These are phyloP conservation scores for Pseudopodoces humilis DNA, from an alignment of 2,113 vertebrate genomes.

Conservation along the genomic window DNA sequence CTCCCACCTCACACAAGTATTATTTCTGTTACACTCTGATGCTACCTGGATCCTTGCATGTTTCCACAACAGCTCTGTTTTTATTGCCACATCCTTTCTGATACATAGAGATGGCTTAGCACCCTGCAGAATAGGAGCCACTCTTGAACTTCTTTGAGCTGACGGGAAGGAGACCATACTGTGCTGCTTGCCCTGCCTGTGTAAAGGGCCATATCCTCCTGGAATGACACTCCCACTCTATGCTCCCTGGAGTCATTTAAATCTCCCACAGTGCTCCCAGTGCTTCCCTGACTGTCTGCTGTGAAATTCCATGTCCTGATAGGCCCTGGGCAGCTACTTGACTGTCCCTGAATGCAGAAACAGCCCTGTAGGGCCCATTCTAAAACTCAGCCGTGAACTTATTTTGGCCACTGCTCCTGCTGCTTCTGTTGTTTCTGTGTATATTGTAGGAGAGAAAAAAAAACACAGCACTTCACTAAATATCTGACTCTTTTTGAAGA, in stretches of 20 bases:
- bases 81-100: not conserved
- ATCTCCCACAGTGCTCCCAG: rapidly evolving
- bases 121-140: not conserved
- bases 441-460: not conserved
- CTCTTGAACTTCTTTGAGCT: not conserved
- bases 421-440: not conserved
- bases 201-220: not conserved
- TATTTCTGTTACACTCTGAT: rapidly evolving
- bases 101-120: not conserved
- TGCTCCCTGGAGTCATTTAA: not conserved
- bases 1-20: not conserved
- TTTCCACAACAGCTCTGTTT: not conserved
- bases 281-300: rapidly evolving
- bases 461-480: rapidly evolving
- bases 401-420: not conserved
- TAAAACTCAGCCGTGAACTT: not conserved
- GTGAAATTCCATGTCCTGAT: not conserved
- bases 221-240: not conserved
- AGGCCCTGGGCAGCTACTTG: not conserved
- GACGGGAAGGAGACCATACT: not conserved
- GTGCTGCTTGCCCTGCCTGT: rapidly evolving
- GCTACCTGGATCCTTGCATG: not conserved
- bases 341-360: not conserved
- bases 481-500: not conserved
- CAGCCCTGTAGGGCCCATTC: not conserved